Conservation (phyloP, 2,888 invertebrate species). For the Theristus sp. region DNA sequence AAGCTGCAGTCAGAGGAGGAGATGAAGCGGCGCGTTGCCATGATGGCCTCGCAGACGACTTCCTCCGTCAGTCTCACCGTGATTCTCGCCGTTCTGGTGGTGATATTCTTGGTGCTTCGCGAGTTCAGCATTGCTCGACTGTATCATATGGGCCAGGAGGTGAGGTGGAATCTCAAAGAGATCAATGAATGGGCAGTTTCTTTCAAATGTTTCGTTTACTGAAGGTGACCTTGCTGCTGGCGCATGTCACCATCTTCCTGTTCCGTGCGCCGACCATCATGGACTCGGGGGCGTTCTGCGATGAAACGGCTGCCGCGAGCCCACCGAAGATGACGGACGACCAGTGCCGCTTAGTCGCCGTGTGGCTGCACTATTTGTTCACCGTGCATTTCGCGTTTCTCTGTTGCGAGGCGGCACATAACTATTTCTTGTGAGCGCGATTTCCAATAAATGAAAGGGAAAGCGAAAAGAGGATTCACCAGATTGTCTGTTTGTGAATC, state of each 20-base stretch:
- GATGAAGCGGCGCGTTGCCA: not conserved
- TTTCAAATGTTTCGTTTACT: too few relatives aligned
- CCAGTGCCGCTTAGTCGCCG: not conserved
- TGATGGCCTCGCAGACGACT: not conserved
- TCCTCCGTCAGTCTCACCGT: not conserved
- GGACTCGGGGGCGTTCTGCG: slow-evolving; percentile 1
- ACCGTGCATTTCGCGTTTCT: not conserved
- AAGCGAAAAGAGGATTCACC: too few relatives aligned
- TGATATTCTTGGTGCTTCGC: not conserved
- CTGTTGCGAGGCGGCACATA: not conserved
- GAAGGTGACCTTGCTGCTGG: not conserved
- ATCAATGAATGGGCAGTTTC: too few relatives aligned
- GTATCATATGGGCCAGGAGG: not conserved
- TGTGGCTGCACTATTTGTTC: not conserved
- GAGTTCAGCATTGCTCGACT: not conserved
- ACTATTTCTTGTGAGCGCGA: too few relatives aligned
- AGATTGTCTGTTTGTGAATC: too few relatives aligned
- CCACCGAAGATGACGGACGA: not conserved
- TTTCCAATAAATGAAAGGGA: too few relatives aligned
- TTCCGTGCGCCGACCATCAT: not conserved
- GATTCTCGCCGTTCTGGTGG: not conserved
- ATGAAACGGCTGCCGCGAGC: not conserved
- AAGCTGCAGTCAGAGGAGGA: not conserved
- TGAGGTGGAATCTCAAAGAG: too few relatives aligned
- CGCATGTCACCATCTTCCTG: not conserved